Base-by-base conservation (phyloP, 2,113 vertebrate species). In the Meriones unguiculatus region DNA sequence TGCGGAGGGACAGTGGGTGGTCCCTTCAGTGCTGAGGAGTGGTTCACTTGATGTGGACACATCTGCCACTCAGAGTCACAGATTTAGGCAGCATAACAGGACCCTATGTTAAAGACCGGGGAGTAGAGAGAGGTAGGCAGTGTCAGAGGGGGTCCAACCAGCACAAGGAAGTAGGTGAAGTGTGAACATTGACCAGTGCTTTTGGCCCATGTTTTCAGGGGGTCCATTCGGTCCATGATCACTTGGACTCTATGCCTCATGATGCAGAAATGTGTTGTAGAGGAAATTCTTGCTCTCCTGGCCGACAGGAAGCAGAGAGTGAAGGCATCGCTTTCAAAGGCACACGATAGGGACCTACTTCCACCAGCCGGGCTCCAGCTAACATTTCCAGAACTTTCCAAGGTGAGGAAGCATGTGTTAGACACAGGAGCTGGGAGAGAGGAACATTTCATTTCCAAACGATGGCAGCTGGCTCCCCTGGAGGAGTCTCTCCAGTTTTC, bases 151-250 rank as follows among this genome's bases (percentile, higher is more conserved):
- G 10, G 24, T 5, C 3, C 41, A 10, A 46, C 52, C 62, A 67
- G 11, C 54, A 50, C 15, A 35, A 12, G 25, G 67, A 22, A 4
- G 32, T 8, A 25, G 24, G 3, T 1, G 2, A n/a, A 67, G 46
- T 4, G 4, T 6, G 4, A 10, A 1, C 65, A 7, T 9, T 12
- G 24, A 10, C 12, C 18, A 14, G 22, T 24, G 84, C 4, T 24
- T 35, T 35, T 20, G 62, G 50, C 30, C 24, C 30, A 14, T n/a
- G 30, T 30, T 50, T 87, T 2, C 65, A 54, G 64, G 52, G 84
- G 64, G 65, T 52, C 24, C n/a, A 17, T 41, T 50, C 1, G 2
- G 30, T 22, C 65, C 17, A 7, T 32, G 41, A 5, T 35, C 41
- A 22, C 84, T 50, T 50, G 38, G 38, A 67, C 62, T 12, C 78